These are phyloP conservation scores for Sorex maritimensis DNA, from an alignment of 2,797 vertebrate species.

Conservation along the genomic window DNA sequence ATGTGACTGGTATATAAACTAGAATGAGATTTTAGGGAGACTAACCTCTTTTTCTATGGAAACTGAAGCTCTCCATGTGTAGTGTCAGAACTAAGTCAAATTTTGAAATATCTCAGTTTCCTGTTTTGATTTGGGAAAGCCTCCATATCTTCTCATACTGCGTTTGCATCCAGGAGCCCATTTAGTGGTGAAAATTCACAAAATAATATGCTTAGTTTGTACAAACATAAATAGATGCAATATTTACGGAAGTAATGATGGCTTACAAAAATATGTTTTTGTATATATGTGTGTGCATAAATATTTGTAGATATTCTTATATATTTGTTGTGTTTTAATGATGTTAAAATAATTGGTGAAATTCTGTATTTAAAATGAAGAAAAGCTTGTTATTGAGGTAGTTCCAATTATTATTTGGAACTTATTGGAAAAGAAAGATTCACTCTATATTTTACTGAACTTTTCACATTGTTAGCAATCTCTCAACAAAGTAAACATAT, in stretches of 20 bases:
- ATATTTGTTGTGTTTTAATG: slow-evolving; percentile 31
- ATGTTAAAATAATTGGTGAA: slow-evolving; percentile 28
- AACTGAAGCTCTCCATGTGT: background rate
- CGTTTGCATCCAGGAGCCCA: background rate
- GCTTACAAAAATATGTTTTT: too few relatives aligned
- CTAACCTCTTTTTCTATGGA: background rate
- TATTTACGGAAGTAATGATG: too few relatives aligned
- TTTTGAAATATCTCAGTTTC: background rate
- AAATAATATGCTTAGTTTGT: background rate
- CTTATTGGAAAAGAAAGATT: slow-evolving; percentile 21
- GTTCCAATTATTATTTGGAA: slow-evolving; percentile 51
- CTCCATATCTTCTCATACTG: background rate
- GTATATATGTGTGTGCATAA: too few relatives aligned
- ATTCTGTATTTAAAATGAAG: slow-evolving; percentile 6
- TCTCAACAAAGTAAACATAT: slow-evolving; percentile 55
- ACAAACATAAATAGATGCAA: background rate
- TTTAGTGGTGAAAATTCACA: background rate
- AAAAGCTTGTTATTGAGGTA: background rate
- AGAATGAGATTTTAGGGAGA: background rate
- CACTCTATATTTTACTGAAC: slow-evolving; percentile 19
- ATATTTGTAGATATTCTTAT: too few relatives aligned
- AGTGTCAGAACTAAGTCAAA: background rate
- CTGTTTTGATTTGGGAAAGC: background rate
- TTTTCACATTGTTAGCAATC: slow-evolving; percentile 56
- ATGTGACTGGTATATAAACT: background rate